phyloP scores from a whole-genome alignment of 2,113 vertebrate genomes.

The Rissa tridactyla region DNA sequence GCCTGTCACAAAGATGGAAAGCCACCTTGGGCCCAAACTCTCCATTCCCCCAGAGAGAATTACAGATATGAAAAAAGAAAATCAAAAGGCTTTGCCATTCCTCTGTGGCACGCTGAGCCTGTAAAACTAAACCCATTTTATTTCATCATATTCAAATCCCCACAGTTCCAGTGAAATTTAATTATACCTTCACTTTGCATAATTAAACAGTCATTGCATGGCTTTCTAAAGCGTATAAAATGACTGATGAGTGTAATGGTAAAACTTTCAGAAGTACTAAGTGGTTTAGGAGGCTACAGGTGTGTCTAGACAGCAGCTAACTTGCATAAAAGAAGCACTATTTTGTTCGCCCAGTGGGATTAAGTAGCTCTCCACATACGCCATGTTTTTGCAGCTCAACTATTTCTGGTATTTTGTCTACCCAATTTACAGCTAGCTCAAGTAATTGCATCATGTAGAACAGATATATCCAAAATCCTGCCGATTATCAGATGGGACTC shows the following conservation, averaged over 20 bases:
- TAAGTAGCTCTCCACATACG: neutral
- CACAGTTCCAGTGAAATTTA: constrained; percentile 58
- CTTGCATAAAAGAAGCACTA: neutral
- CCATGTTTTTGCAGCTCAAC: neutral
- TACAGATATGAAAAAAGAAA: neutral
- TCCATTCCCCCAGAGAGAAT: neutral
- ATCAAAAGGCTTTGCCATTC: constrained; percentile 6
- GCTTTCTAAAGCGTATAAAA: constrained; percentile 55
- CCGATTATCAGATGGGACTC: neutral
- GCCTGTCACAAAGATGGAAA: neutral
- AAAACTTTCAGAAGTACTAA: constrained; percentile 48
- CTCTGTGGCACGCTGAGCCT: constrained; percentile 5
- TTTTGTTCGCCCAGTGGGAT: constrained; percentile 3
- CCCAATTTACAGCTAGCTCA: neutral
- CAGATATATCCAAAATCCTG: neutral
- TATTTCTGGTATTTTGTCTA: constrained; percentile 14
- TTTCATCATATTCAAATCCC: constrained; percentile 65
- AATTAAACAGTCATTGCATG: constrained; percentile 53
- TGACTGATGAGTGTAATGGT: neutral
- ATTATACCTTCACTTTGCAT: constrained; percentile 64
- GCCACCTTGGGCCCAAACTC: neutral
- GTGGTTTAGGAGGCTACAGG: constrained; percentile 32
- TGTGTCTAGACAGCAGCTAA: constrained; percentile 39
- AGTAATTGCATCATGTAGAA: neutral
- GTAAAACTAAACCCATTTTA: constrained; percentile 57